Evolutionary conservation across 2,888 invertebrate genomes (phyloP).

Genomic region (Acanthosoma haemorrhoidale): DNA sequence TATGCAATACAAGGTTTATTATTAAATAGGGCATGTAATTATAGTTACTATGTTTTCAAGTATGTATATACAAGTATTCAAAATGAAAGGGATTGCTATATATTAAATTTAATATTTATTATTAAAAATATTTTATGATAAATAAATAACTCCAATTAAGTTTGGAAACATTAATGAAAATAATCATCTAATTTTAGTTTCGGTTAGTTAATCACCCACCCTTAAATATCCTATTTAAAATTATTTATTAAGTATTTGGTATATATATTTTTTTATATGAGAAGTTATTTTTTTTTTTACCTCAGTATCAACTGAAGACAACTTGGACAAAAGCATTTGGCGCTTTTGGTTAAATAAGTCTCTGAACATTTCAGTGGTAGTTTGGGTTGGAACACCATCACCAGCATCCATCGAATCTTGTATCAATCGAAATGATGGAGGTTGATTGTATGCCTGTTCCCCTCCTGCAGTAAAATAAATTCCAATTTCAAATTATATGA

Average conservation of each 20-base stretch:
- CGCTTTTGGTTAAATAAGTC: conserved; percentile 91
- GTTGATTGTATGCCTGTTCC: conserved; percentile 37
- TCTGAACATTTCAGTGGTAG: conserved; percentile 86
- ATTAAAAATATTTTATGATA: too few species aligned
- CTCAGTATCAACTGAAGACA: conserved; percentile 86
- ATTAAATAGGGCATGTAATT: too few species aligned
- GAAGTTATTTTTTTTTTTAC: conserved; percentile 55
- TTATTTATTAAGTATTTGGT: too few species aligned
- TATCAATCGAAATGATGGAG: conserved; percentile 56
- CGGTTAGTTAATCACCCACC: too few species aligned
- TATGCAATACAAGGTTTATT: too few species aligned
- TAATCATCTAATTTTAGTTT: not conserved
- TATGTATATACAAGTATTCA: too few species aligned
- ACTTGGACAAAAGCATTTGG: conserved; percentile 75
- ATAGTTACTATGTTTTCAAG: too few species aligned
- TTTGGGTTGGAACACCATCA: conserved; percentile 50
- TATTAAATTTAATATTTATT: too few species aligned
- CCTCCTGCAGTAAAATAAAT: conserved; percentile 25
- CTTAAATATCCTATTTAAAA: too few species aligned
- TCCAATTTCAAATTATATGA: too few species aligned
- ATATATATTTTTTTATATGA: too few species aligned
- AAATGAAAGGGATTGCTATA: too few species aligned
- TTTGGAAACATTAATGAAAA: not conserved
- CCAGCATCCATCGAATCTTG: conserved; percentile 58
- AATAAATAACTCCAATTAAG: not conserved